Base-by-base conservation (phyloP, 2,113 vertebrate genomes). In the Muntiacus muntjak region DNA sequence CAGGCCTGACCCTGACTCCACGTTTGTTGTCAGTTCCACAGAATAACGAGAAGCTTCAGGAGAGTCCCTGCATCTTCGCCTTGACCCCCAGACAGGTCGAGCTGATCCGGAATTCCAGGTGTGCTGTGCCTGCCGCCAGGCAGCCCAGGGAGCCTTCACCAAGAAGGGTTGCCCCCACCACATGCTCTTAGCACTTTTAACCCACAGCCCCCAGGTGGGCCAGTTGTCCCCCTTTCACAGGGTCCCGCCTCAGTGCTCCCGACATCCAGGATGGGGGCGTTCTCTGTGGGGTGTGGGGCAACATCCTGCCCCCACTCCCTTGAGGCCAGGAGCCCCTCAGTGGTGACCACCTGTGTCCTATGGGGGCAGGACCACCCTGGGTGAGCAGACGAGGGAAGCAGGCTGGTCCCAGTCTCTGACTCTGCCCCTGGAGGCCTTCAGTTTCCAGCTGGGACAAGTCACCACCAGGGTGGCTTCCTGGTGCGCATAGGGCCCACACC, bases 1-100 rank as follows among this genome's bases (percentile, higher is more conserved):
- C 78, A 4, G 45, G 14, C 0, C 0, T 45, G 57, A 14, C 45
- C 26, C 60, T 97, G 94, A 95, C 90, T 45, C 81, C 10, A 11
- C 6, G 2, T 33, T 11, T 52, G 87, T 86, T 47, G 98, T 76
- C 98, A 99, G 99, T 99, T 97, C 99, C 99, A 89, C 99, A 99
- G 99, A 99, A 99, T 94, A 99, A 98, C 1, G 99, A 99, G 98
- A 99, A 99, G 98, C 99, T 99, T 57, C 99, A 99, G 98, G 99
- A 99, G 97, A 99, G 99, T 97, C 99, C 99, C 0, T 99, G 99
- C 95, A 99, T 99, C 98, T 99, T 99, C 97, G 99, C 99, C 1
- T 98, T 99, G 98, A 99, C 99, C 54, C 99, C 99, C 0, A 98
- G 98, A 95, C 99, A 99, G 98, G 99, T 99, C 98, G 99, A 99